Percentiles rank a stretch among this genome's conserved stretches.
These are phyloP conservation scores for Chrysogorgia sp. DNA, from an alignment of 92 coral and sea anemone genomes.

Conservation along the genomic window DNA sequence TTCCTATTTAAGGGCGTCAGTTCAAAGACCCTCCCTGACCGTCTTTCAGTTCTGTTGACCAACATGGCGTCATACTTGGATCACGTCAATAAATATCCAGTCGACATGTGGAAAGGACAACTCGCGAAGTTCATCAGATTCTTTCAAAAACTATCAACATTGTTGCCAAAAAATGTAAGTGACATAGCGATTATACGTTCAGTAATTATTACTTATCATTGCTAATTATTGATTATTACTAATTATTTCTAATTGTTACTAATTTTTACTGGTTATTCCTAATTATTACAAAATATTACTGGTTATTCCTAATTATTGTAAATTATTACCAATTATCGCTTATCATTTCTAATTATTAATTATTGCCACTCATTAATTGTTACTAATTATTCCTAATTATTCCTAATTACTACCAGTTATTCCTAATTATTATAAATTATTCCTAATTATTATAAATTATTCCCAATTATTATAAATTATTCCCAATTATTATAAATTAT, in stretches of 20 bases:
- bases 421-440: too few species aligned
- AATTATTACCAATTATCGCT: too few species aligned
- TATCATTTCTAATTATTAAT: too few species aligned
- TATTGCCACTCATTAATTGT: too few species aligned
- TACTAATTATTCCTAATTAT: slow-evolving; percentile 3
- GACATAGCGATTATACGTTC: not conserved
- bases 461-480: too few species aligned
- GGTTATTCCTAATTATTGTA: too few species aligned
- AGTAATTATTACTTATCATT: too few species aligned
- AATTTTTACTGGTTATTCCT: not conserved
- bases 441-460: too few species aligned
- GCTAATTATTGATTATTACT: too few species aligned
- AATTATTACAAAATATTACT: too few species aligned
- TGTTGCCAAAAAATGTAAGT: slow-evolving; percentile 84
- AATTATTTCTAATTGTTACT: too few species aligned
- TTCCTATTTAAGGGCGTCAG: slow-evolving; percentile 71
- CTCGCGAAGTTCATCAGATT: slow-evolving; percentile 91
- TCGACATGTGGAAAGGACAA: slow-evolving; percentile 97
- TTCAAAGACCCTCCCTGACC: slow-evolving; percentile 90
- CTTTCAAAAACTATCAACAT: slow-evolving; percentile 89
- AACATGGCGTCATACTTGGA: slow-evolving; percentile 81
- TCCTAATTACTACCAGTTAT: too few species aligned
- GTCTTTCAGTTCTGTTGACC: slow-evolving; percentile 72
- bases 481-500: not conserved
- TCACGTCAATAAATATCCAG: slow-evolving; percentile 87